Conservation (phyloP, 2,113 vertebrate genomes). For the Anarhynchus alexandrinus region DNA sequence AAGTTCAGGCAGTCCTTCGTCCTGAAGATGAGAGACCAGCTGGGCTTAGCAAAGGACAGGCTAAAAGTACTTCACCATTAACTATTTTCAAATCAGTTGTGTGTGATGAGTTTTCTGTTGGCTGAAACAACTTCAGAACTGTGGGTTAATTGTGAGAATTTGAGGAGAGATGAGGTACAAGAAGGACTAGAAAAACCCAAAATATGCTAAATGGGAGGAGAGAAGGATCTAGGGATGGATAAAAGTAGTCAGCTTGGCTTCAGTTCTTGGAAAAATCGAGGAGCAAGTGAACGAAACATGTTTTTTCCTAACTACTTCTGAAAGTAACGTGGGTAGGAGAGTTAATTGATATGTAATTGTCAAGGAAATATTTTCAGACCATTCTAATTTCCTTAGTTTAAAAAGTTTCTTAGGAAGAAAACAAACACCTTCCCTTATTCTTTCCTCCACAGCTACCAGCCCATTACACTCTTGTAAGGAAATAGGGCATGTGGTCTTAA, state of each 20-base stretch:
- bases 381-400: not conserved
- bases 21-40: not conserved
- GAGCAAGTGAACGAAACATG: not conserved
- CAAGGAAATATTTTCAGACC: not conserved
- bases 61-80: not conserved
- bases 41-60: not conserved
- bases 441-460: not conserved
- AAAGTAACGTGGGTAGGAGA: not conserved
- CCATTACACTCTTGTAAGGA: not conserved
- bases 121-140: not conserved
- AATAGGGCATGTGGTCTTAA: not conserved
- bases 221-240: not conserved
- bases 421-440: not conserved
- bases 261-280: not conserved
- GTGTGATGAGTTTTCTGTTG: not conserved
- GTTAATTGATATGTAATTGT: not conserved
- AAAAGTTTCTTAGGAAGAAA: not conserved
- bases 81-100: not conserved
- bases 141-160: not conserved
- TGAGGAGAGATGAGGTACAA: not conserved
- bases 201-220: not conserved
- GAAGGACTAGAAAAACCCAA: not conserved
- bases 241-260: not conserved
- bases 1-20: not conserved
- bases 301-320: not conserved